phyloP scores from a whole-genome alignment of 2,888 invertebrate genomes.

The Crossocerus cetratus region DNA sequence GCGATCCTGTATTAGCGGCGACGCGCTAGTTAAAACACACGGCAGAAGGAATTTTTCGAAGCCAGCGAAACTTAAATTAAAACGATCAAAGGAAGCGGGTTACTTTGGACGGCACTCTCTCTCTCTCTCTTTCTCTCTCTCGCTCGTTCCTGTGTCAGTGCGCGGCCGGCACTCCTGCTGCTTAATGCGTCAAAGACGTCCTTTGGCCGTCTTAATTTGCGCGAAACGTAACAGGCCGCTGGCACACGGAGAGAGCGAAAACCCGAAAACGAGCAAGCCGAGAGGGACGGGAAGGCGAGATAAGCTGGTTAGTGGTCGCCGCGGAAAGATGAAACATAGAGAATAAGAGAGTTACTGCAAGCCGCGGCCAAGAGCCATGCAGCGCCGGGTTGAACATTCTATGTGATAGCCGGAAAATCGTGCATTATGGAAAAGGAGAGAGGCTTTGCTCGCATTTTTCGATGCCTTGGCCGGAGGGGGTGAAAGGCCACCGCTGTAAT shows the following conservation, averaged over 20 bases:
- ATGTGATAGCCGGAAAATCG: conserved; percentile 18
- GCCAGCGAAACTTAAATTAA: conserved; percentile 2
- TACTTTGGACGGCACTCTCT: background rate
- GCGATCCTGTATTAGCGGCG: conserved; percentile 30
- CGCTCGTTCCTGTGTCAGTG: background rate
- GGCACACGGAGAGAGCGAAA: background rate
- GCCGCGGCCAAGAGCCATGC: background rate
- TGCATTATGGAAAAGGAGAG: conserved; percentile 20
- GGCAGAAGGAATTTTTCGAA: conserved; percentile 18
- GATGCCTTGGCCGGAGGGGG: background rate
- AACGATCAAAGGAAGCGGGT: background rate
- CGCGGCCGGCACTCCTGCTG: background rate
- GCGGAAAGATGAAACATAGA: background rate
- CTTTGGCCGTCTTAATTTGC: conserved; percentile 3
- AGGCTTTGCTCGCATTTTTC: no score
- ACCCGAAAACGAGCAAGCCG: background rate
- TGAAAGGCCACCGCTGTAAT: conserved; percentile 26
- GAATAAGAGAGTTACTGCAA: background rate
- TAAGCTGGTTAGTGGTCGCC: conserved; percentile 7
- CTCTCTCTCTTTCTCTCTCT: no score
- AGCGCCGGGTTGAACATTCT: conserved; percentile 5
- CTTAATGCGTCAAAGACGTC: conserved; percentile 1
- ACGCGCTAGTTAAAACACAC: conserved; percentile 29
- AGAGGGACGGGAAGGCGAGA: background rate
- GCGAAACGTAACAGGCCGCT: background rate